phyloP scores from a whole-genome alignment of 2,113 vertebrate species.

The Tragulus kanchil region DNA sequence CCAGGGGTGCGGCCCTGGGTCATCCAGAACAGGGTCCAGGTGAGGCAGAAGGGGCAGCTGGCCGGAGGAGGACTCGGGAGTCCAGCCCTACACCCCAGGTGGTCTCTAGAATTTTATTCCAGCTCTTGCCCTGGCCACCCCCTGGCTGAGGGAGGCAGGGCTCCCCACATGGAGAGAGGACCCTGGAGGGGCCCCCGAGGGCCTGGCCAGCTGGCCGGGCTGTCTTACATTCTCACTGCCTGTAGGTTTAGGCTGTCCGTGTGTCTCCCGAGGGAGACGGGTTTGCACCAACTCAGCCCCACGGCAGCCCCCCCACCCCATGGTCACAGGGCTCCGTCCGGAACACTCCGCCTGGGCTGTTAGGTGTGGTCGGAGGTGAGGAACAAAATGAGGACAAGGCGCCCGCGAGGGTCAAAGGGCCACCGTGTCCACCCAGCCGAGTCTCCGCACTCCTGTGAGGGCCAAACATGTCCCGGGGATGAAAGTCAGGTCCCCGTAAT shows the following conservation, averaged over 20 bases:
- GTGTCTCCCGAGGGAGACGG: not conserved
- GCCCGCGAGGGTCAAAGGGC: not conserved
- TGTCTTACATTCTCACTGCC: no score
- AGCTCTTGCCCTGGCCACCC: not conserved
- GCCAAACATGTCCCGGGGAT: no score
- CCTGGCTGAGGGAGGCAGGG: not conserved
- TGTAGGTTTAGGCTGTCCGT: not conserved
- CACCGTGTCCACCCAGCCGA: not conserved
- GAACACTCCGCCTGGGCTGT: not conserved
- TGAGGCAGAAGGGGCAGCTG: not conserved
- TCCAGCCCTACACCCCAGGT: no score
- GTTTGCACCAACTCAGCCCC: not conserved
- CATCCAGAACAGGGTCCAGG: not conserved
- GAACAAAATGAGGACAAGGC: not conserved
- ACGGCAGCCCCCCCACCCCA: not conserved
- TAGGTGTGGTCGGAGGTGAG: not conserved
- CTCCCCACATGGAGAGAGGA: no score
- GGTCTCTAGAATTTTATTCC: not conserved
- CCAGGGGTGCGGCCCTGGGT: rapidly evolving
- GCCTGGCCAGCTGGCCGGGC: not conserved
- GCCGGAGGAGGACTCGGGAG: not conserved
- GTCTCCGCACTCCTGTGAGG: not conserved
- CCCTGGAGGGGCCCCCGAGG: not conserved
- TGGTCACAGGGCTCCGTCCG: not conserved
- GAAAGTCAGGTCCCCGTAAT: not conserved